Conservation (phyloP, 2,797 vertebrate genomes). For the Momotus momota region DNA sequence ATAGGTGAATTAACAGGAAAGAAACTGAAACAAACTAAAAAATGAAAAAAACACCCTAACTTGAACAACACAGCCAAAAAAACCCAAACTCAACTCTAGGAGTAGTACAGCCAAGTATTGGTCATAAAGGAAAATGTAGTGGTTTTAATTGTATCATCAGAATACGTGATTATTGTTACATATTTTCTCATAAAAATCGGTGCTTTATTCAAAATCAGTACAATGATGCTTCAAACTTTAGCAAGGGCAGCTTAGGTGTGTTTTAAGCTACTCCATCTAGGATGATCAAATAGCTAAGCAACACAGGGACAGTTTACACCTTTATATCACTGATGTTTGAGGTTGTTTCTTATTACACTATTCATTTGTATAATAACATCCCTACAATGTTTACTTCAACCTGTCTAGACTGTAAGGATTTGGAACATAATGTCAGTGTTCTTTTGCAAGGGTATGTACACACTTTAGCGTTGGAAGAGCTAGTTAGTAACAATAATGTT, state of each 20-base stretch:
- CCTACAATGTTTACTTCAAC: neutral
- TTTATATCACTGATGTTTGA: neutral
- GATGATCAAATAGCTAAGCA: neutral
- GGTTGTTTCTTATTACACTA: neutral
- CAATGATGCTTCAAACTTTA: neutral
- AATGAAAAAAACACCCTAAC: neutral
- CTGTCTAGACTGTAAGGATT: neutral
- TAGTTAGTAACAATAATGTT: neutral
- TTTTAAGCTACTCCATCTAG: neutral
- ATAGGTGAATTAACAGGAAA: neutral
- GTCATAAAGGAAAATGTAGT: neutral
- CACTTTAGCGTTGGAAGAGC: neutral
- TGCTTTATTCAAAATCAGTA: neutral
- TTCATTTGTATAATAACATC: neutral
- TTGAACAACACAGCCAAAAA: neutral
- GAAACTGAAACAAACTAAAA: neutral
- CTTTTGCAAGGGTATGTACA: neutral
- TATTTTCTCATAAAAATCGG: neutral
- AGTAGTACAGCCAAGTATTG: neutral
- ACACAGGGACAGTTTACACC: neutral
- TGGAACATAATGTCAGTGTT: neutral
- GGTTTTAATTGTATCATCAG: neutral
- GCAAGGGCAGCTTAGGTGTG: neutral
- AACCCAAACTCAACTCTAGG: fast-evolving
- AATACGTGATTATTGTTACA: fast-evolving